A percentile compares a stretch with the other conserved stretches of the same genome.
Conservation (phyloP, 2,797 vertebrate species). For the Myotis pilosus region DNA sequence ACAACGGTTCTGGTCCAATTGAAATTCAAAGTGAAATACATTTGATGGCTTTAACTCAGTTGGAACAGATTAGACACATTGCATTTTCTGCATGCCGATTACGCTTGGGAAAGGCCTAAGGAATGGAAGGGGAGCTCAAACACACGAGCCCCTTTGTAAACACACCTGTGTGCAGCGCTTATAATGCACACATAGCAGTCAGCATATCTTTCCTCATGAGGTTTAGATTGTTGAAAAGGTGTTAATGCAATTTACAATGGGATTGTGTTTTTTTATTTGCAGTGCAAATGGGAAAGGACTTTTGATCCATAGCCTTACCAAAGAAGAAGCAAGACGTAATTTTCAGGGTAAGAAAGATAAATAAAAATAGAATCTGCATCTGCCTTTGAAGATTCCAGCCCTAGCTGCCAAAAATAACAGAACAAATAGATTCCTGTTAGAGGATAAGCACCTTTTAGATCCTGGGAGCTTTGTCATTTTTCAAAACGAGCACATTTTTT, state of each 20-base stretch:
- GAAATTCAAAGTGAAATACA: slow-evolving; percentile 60
- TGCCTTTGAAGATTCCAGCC: slow-evolving; percentile 45
- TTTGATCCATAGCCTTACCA: slow-evolving; percentile 45
- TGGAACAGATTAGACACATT: neutral
- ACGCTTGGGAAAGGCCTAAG: slow-evolving; percentile 32
- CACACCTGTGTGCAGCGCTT: neutral
- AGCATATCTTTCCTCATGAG: neutral
- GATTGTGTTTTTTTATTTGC: slow-evolving; percentile 57
- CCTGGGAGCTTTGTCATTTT: slow-evolving; percentile 76
- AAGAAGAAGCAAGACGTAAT: slow-evolving; percentile 22
- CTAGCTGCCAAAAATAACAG: slow-evolving; percentile 17
- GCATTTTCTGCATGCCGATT: slow-evolving; percentile 43
- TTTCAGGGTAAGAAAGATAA: slow-evolving; percentile 53
- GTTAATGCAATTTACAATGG: slow-evolving; percentile 49
- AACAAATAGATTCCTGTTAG: slow-evolving; percentile 64
- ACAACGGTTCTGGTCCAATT: slow-evolving; percentile 1
- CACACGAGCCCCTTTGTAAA: neutral
- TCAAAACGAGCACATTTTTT: slow-evolving; percentile 80
- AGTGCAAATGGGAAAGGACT: slow-evolving; percentile 47
- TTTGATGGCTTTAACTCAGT: slow-evolving; percentile 66
- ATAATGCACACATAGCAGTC: neutral
- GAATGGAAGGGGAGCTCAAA: neutral
- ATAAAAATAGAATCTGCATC: slow-evolving; percentile 66
- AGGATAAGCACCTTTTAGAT: slow-evolving; percentile 76
- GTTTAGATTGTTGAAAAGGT: neutral